phyloP scores from a whole-genome alignment of 1,140 invertebrate species.

The Agrilus planipennis region DNA sequence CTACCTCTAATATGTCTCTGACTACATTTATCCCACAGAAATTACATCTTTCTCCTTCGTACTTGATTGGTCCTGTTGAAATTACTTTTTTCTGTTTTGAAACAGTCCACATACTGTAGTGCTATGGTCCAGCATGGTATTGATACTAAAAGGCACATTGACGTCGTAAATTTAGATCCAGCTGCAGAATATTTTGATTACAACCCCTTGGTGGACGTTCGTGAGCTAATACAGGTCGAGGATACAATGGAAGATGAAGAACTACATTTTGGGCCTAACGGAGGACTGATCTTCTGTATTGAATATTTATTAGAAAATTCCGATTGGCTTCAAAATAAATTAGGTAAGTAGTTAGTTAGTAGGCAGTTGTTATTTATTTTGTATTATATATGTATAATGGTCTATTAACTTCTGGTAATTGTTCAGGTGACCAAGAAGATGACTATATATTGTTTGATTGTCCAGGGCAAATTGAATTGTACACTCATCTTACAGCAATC shows the following conservation, averaged over 20 bases:
- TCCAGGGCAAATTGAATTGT: conserved; percentile 97
- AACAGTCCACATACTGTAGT: conserved; percentile 95
- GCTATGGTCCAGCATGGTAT: conserved; percentile 76
- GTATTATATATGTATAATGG: conserved; percentile 16
- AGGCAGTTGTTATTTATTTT: too few species aligned
- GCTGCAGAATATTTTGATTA: conserved; percentile 96
- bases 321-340: conserved; percentile 80
- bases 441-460: conserved; percentile 99
- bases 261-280: conserved; percentile 93
- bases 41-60: too few species aligned
- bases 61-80: too few species aligned
- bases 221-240: conserved; percentile 87
- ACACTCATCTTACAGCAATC: conserved; percentile 90
- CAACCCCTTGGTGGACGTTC: conserved; percentile 73
- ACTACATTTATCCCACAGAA: too few species aligned
- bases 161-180: conserved; percentile 94
- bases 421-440: conserved; percentile 52
- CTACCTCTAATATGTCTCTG: too few species aligned
- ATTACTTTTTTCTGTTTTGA: too few species aligned
- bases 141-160: conserved; percentile 57
- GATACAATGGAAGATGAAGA: conserved; percentile 96
- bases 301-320: conserved; percentile 87
- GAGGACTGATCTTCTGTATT: conserved; percentile 92
- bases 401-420: not conserved
- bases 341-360: conserved; percentile 35